Evolutionary conservation across 2,888 invertebrate species (phyloP).

Genomic region (Xanthostigma xanthostigma): DNA sequence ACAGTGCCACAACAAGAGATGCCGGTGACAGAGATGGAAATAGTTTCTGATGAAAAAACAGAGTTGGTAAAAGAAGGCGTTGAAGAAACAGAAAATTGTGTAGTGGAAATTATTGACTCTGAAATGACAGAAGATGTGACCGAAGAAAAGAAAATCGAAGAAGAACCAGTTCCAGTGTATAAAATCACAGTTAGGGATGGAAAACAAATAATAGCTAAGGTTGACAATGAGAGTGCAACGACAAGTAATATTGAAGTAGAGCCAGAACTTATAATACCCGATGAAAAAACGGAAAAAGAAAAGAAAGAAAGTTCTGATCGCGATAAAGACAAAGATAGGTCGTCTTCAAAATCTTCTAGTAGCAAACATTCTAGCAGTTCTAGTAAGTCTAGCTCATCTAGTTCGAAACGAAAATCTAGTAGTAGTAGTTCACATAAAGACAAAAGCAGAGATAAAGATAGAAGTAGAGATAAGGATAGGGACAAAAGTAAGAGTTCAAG

Average conservation of each 20-base stretch:
- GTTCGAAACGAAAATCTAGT: conserved; percentile 21
- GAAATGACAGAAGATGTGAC: conserved; percentile 5
- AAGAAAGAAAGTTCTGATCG: conserved; percentile 11
- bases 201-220: conserved; percentile 50
- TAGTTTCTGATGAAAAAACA: conserved; percentile 3
- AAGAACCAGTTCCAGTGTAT: conserved; percentile 20
- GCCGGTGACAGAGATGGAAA: not conserved
- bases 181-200: conserved; percentile 60
- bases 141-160: conserved; percentile 3
- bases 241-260: conserved; percentile 14
- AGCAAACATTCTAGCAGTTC: conserved; percentile 7
- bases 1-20: not conserved
- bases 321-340: conserved; percentile 22
- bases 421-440: conserved; percentile 25
- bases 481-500: conserved; percentile 18
- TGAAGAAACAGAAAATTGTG: not conserved
- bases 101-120: not conserved
- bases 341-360: conserved; percentile 14
- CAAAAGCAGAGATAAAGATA: conserved; percentile 18
- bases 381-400: conserved; percentile 7
- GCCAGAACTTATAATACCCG: conserved; percentile 17
- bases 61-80: conserved; percentile 4
- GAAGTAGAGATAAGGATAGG: conserved; percentile 19
- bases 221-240: conserved; percentile 22
- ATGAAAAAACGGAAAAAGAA: conserved; percentile 16